A percentile compares a stretch with the other conserved stretches of the same genome.
Conservation (phyloP, 2,113 vertebrate species). For the Catagonus wagneri region DNA sequence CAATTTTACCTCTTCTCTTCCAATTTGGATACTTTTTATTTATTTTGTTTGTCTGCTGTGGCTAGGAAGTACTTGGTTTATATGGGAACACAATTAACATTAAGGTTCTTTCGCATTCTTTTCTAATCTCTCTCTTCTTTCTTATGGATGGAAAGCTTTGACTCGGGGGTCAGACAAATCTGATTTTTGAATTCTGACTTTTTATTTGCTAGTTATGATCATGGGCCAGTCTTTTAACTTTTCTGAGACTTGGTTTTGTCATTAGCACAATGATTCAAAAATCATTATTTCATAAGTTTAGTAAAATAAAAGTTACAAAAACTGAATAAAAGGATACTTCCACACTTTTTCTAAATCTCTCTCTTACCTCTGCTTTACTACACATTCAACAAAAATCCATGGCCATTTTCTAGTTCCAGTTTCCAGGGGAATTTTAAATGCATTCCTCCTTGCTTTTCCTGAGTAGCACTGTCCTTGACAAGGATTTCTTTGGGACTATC, state of each 20-base stretch:
- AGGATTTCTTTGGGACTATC: slow-evolving; percentile 34
- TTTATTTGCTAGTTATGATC: not conserved
- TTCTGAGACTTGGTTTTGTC: slow-evolving; percentile 2
- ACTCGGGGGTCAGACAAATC: not conserved
- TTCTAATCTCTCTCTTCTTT: not conserved
- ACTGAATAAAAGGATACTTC: slow-evolving; percentile 17
- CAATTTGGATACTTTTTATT: too few relatives aligned
- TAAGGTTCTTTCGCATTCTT: not conserved
- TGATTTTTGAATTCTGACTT: slow-evolving; percentile 35
- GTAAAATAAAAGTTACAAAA: slow-evolving; percentile 30
- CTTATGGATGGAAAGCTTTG: not conserved
- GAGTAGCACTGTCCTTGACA: slow-evolving; percentile 36
- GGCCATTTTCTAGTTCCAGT: slow-evolving; percentile 29
- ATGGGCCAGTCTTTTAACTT: not conserved
- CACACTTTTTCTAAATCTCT: slow-evolving; percentile 11
- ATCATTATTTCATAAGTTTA: slow-evolving; percentile 6
- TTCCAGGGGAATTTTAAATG: slow-evolving; percentile 76
- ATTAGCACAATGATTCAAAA: not conserved
- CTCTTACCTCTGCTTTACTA: not conserved
- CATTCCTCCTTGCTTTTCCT: slow-evolving; percentile 48
- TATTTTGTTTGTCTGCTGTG: too few relatives aligned
- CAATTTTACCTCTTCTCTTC: too few relatives aligned
- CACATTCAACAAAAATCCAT: slow-evolving; percentile 55
- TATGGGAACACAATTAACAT: not conserved
- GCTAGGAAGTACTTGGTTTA: not conserved